Evolutionary conservation across 2,113 vertebrate genomes (phyloP).

Genomic region (Scolopax mira): DNA sequence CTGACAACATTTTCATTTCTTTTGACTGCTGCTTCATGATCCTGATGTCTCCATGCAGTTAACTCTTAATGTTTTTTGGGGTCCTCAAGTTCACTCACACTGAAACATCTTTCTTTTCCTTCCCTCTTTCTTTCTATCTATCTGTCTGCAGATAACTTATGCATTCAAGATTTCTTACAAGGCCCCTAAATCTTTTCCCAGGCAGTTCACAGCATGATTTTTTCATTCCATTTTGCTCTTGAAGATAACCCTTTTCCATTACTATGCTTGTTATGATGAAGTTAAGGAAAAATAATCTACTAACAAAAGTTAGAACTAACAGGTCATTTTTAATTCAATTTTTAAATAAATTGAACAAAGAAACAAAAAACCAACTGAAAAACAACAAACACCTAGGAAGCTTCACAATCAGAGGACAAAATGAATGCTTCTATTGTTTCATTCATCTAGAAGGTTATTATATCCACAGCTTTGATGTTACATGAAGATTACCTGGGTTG

Average conservation of each 20-base stretch:
- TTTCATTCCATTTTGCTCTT: not conserved
- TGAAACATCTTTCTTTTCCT: not conserved
- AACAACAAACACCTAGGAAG: conserved; percentile 33
- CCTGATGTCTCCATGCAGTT: not conserved
- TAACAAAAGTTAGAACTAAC: not conserved
- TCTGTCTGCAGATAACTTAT: not conserved
- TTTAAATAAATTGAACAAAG: conserved; percentile 19
- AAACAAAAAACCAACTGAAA: not conserved
- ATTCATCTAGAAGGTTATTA: conserved; percentile 65
- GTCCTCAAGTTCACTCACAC: not conserved
- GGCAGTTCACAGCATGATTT: not conserved
- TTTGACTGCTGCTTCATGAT: not conserved
- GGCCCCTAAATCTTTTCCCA: not conserved
- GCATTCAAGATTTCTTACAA: conserved; percentile 10
- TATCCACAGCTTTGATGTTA: conserved; percentile 70
- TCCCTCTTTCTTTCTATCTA: not conserved
- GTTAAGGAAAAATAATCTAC: not conserved
- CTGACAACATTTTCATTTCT: not conserved
- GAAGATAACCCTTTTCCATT: not conserved
- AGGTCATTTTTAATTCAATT: not conserved
- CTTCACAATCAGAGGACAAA: conserved; percentile 21
- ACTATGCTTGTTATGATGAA: not conserved
- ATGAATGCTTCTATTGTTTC: conserved; percentile 48
- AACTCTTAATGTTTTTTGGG: not conserved
- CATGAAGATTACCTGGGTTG: conserved; percentile 65